Evolutionary conservation across 1,140 invertebrate genomes (phyloP), one percentile per base, ranked within the genome.

Genomic region (Calliopsis andreniformis): DNA sequence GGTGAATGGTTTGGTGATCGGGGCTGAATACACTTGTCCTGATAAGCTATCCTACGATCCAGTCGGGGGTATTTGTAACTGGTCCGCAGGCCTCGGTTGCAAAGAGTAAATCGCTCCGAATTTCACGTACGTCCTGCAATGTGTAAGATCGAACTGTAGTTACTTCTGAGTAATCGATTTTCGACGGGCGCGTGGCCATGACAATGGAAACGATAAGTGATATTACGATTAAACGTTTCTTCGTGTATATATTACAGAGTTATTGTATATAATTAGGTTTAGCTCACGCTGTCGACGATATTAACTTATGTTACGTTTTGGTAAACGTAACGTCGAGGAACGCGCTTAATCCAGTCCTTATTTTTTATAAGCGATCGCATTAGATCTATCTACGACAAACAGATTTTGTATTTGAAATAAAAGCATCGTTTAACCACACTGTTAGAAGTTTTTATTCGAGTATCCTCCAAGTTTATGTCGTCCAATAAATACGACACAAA

Each of bases 11-110:
- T 92, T 94, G 25, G 93, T 97, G 0, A 89, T 96, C 0, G 96
- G 96, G 2, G 97, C 96, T 94, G 96, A 97, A 78, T 97, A 97
- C 89, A 96, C 96, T 0, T 98, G 97, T 88, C 97, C 97, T 0
- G 94, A 95, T 69, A 95, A 95, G 30, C 91, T 98, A 0, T 96
- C 96, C 68, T 98, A 97, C 87, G 97, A 98, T 90, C 96, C 96
- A 0, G 94, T 97, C 5, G 97, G 97, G 20, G 96, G 96, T 25
- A 97, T 97, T 78, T 98, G 97, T 87, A 97, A 97, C 88, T 97
- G 96, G 96, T 95, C 96, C 1, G 94, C 95, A 5, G 96, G 95
- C 4, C 91, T 96, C 39, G 95, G 95, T 12, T 97, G 96, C 83
- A 94, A 94, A 76, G 94, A 94, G 69, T 93, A 91, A 80, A 42